Evolutionary conservation across 2,888 invertebrate species (phyloP).

Genomic region (Hybos culiciformis): DNA sequence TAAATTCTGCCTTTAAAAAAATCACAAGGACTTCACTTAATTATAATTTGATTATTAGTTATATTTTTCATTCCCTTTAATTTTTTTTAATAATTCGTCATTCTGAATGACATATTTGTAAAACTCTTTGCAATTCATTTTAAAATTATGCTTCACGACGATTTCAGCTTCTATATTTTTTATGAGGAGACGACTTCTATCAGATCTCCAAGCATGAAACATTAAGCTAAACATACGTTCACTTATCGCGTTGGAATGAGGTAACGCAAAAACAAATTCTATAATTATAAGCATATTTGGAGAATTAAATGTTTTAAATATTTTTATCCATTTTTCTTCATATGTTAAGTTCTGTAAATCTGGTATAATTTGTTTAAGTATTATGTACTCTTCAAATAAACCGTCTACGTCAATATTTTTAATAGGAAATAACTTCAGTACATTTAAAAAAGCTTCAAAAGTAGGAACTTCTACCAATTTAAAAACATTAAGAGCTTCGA

Average conservation of each 20-base stretch:
- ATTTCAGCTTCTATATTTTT: not conserved
- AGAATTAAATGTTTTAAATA: not conserved
- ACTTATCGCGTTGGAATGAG: not conserved
- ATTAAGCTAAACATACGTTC: not conserved
- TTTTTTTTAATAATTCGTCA: not conserved
- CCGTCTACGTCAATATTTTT: not conserved
- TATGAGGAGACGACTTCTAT: not conserved
- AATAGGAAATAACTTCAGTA: not conserved
- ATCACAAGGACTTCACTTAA: not conserved
- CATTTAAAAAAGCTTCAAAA: not conserved
- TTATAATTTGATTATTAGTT: not conserved
- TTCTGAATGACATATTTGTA: not conserved
- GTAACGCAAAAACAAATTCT: not conserved
- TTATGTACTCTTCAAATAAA: conserved; percentile 1
- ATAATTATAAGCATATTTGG: not conserved
- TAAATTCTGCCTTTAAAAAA: not conserved
- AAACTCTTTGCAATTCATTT: not conserved
- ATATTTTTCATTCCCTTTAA: not conserved
- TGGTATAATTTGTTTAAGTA: not conserved
- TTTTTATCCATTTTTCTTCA: not conserved
- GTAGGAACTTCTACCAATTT: not conserved
- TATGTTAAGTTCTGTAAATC: not conserved
- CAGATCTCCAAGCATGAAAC: not conserved
- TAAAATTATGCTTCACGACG: not conserved
- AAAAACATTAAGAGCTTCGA: not conserved